Conservation (phyloP, 2,113 vertebrate genomes). For the Tricholaema leucomelas region DNA sequence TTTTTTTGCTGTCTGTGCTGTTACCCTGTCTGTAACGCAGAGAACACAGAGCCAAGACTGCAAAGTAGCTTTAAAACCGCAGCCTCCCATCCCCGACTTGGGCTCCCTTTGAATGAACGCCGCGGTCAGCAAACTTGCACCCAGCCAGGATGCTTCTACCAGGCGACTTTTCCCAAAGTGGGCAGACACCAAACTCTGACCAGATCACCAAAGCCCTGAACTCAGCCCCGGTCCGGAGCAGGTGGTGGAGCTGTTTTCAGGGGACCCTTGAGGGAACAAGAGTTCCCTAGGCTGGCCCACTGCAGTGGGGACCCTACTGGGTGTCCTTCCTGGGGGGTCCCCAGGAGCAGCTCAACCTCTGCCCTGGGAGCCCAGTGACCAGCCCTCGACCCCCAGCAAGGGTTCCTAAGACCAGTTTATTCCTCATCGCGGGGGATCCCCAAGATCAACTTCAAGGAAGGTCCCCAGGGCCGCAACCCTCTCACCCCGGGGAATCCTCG, state of each 20-base stretch:
- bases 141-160: neutral
- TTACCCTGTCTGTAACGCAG: rapidly evolving
- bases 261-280: neutral
- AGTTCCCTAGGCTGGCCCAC: neutral
- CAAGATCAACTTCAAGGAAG: too few relatives aligned
- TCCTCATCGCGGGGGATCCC: too few relatives aligned
- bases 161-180: neutral
- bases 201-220: neutral
- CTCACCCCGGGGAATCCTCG: too few relatives aligned
- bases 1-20: neutral
- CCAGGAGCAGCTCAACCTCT: neutral
- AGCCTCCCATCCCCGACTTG: neutral
- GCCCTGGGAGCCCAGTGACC: too few relatives aligned
- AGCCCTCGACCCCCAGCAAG: too few relatives aligned
- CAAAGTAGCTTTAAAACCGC: neutral
- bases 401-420: neutral
- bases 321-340: neutral
- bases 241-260: too few relatives aligned
- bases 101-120: neutral
- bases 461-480: too few relatives aligned
- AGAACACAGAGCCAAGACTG: rapidly evolving
- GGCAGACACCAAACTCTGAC: neutral
- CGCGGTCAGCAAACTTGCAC: neutral
- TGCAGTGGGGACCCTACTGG: neutral
- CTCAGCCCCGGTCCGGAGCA: neutral